phyloP scores from a whole-genome alignment of 2,113 vertebrate species.

The Antechinus flavipes region DNA sequence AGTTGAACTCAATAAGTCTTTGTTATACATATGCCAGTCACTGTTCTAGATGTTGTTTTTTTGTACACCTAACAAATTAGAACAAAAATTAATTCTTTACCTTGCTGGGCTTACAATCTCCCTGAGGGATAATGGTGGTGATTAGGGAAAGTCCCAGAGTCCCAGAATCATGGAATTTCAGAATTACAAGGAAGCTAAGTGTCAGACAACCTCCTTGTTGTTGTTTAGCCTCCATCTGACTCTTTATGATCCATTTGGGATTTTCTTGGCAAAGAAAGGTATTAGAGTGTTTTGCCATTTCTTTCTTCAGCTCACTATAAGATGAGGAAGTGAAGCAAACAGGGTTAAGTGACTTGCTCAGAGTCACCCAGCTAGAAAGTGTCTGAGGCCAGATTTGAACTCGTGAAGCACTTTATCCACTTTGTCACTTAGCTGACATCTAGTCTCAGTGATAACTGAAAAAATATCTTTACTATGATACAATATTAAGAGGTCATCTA shows the following conservation, averaged over 20 bases:
- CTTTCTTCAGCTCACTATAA: not conserved
- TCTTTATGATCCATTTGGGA: too few relatives aligned
- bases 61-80: too few relatives aligned
- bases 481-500: not conserved
- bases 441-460: not conserved
- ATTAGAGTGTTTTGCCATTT: not conserved
- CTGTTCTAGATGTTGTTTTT: not conserved
- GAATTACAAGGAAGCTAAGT: not conserved
- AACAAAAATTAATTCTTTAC: not conserved
- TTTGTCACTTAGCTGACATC: not conserved
- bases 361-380: not conserved
- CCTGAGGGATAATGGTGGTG: not conserved
- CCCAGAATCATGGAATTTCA: not conserved
- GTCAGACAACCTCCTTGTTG: not conserved
- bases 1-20: not conserved
- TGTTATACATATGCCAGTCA: not conserved
- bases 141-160: not conserved
- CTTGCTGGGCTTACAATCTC: not conserved
- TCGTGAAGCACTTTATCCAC: not conserved
- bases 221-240: not conserved
- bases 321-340: not conserved
- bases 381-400: not conserved
- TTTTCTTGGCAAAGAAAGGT: not conserved
- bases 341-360: not conserved
- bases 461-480: not conserved